Evolutionary conservation across 2,113 vertebrate species (phyloP).

Genomic region (Hypocryptadius cinnamomeus): DNA sequence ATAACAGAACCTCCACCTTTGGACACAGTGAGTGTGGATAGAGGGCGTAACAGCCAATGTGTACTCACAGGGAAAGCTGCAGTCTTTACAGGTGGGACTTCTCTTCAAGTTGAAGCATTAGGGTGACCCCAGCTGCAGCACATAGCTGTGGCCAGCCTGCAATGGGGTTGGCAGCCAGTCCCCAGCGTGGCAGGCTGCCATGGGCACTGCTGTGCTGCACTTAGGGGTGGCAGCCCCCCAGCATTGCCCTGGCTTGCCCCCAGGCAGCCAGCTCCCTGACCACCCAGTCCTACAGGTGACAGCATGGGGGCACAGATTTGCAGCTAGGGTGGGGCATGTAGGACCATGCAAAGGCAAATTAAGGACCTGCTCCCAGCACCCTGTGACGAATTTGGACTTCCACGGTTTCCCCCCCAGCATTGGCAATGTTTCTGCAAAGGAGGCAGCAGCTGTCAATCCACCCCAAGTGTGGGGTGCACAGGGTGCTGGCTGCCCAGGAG

Average conservation of each 20-base stretch:
- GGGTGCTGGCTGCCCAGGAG: background rate
- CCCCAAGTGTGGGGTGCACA: no score
- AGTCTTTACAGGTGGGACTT: background rate
- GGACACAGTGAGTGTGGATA: fast-evolving
- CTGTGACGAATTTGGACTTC: background rate
- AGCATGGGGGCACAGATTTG: fast-evolving
- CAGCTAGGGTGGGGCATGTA: fast-evolving
- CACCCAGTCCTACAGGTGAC: no score
- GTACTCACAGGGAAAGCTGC: fast-evolving
- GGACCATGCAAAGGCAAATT: background rate
- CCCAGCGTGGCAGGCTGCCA: background rate
- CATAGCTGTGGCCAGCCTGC: background rate
- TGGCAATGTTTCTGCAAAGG: background rate
- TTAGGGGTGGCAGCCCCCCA: fast-evolving
- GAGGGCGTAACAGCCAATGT: fast-evolving
- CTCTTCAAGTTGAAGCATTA: background rate
- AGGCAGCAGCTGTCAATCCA: background rate
- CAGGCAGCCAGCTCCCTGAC: background rate
- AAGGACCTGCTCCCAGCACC: background rate
- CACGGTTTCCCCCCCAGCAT: background rate
- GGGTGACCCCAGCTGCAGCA: fast-evolving
- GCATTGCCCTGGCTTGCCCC: background rate
- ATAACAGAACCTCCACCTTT: background rate
- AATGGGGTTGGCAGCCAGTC: fast-evolving
- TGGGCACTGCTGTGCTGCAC: background rate